phyloP scores from a whole-genome alignment of 2,113 vertebrate species.

The human region DNA sequence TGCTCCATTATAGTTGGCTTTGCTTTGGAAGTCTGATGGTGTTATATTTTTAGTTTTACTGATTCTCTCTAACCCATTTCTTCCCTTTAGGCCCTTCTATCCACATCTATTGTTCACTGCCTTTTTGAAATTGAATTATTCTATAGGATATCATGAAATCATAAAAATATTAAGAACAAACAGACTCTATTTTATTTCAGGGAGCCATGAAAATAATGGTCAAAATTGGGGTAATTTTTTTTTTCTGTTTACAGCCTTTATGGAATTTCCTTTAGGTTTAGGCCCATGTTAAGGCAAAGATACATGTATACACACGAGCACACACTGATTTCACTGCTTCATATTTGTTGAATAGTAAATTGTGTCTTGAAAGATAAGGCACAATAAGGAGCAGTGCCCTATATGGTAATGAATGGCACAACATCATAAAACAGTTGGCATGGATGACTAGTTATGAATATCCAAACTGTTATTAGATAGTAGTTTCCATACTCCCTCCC shows the following conservation, averaged over 20 bases:
- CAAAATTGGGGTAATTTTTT: not conserved
- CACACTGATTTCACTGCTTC: not conserved
- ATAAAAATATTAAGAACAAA: slow-evolving; percentile 40
- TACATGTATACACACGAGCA: not conserved
- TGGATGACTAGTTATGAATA: not conserved
- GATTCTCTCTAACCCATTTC: slow-evolving; percentile 39
- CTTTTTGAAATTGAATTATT: slow-evolving; percentile 59
- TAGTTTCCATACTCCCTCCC: not conserved
- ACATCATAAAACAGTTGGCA: not conserved
- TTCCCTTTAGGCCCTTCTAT: not conserved
- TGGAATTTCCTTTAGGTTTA: slow-evolving; percentile 18
- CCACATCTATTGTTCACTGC: not conserved
- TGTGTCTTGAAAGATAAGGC: slow-evolving; percentile 28
- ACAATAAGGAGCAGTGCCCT: not conserved
- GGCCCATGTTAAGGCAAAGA: not conserved
- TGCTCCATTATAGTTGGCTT: not conserved
- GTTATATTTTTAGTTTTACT: slow-evolving; percentile 36
- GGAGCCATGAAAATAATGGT: slow-evolving; percentile 26
- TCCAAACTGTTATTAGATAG: not conserved
- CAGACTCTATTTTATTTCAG: slow-evolving; percentile 25
- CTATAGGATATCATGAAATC: slow-evolving; percentile 47
- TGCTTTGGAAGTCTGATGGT: not conserved
- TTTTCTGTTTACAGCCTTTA: not conserved
- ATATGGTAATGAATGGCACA: not conserved
- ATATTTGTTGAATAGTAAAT: slow-evolving; percentile 28